Conservation (phyloP, 2,888 invertebrate species). For the Hirtodrosophila duncani region DNA sequence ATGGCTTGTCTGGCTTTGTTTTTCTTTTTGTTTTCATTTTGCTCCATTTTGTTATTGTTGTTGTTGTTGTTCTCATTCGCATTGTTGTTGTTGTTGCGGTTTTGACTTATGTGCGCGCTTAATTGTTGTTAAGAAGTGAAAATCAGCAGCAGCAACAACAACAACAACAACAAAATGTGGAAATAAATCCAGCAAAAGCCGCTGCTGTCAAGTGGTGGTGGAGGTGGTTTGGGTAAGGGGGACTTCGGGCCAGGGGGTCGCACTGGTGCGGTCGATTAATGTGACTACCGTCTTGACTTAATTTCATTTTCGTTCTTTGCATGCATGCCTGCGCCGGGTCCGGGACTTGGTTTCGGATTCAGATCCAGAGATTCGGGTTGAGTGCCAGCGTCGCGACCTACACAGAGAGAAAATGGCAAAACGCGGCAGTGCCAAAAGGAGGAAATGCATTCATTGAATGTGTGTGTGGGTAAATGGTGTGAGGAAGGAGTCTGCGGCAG, state of each 20-base stretch:
- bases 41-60: constrained; percentile 64
- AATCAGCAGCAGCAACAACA: constrained; percentile 52
- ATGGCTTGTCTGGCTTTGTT: neutral
- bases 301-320: constrained; percentile 68
- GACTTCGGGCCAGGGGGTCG: too few species aligned
- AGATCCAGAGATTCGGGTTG: constrained; percentile 29
- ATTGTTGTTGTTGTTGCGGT: constrained; percentile 55
- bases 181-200: constrained; percentile 64
- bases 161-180: constrained; percentile 28
- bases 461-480: neutral
- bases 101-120: constrained; percentile 71
- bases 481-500: neutral
- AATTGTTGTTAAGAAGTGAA: constrained; percentile 74
- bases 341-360: constrained; percentile 23
- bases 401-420: constrained; percentile 17
- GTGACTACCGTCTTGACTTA: constrained; percentile 70
- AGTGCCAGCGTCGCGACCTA: constrained; percentile 37
- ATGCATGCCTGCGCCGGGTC: constrained; percentile 45
- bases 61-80: constrained; percentile 37
- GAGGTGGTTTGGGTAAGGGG: too few species aligned
- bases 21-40: constrained; percentile 34
- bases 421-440: constrained; percentile 8
- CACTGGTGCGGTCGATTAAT: constrained; percentile 68
- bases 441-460: constrained; percentile 5
- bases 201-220: constrained; percentile 53